Evolutionary conservation across 2,888 invertebrate species (phyloP), one percentile per base, ranked within the genome.

Genomic region (Agrilus cyanescens): DNA sequence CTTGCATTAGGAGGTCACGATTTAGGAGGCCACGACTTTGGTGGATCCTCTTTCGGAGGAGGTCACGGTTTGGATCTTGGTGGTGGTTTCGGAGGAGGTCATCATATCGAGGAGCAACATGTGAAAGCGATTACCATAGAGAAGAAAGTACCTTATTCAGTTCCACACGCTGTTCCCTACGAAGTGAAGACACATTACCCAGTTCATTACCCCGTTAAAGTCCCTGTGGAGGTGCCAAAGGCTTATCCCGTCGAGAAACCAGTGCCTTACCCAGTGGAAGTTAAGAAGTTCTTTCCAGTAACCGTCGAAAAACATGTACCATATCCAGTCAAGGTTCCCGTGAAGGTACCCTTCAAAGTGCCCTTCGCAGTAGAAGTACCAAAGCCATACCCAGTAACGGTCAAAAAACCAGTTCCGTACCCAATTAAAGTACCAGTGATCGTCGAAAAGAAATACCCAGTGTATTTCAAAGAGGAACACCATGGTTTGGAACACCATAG

Each of bases 351-450:
- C 3, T 69, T 71, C 1, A 61, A 63, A 1, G 73, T 74, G 15
- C 73, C 73, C 1, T 71, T 72, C n/a, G 75, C 76, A 46, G 51
- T 61, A 32, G 52, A 54, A 12, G 57, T 63, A 25, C 62, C 62
- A 13, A 62, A 65, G 51, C 66, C 66, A 18, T 61, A 63, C 32
- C 72, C 76, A 14, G 76, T 78, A 6, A 70, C 73, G 35, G 69
- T 76, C 1, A 68, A 73, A 44, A 70, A 74, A 25, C 72, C 70
- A 1, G 73, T 75, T 12, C 71, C 72, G 43, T 69, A 70, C 31
- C 64, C 68, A n/a, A 75, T 78, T 2, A 74, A 76, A 1, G 72
- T 74, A 0, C 78, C 78, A 1, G 73, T 79, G 10, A 61, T 71
- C 41, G 71, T 80, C 0, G 73, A 75, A 46, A 70, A 73, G 52